Evolutionary conservation across 1,140 invertebrate genomes (phyloP).

Genomic region (Schlechtendalia chinensis): DNA sequence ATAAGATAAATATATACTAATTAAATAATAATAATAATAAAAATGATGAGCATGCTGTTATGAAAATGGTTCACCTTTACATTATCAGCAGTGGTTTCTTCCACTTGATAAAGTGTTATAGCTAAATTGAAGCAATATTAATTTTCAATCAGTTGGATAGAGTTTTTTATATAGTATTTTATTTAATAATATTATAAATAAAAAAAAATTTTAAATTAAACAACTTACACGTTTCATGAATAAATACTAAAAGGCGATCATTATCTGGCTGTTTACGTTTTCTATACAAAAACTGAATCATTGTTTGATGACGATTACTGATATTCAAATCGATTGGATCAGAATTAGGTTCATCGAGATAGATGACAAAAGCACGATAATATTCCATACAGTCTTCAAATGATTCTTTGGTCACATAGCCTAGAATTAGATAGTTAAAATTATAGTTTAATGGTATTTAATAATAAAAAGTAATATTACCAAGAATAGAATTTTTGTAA

Average conservation of each 20-base stretch:
- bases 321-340: constrained; percentile 24
- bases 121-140: constrained; percentile 39
- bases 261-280: constrained; percentile 38
- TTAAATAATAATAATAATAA: neutral
- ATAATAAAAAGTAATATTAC: constrained; percentile 11
- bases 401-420: constrained; percentile 34
- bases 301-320: constrained; percentile 16
- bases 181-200: neutral
- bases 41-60: constrained; percentile 26
- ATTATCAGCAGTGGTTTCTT: constrained; percentile 22
- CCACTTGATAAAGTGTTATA: constrained; percentile 43
- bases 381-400: constrained; percentile 27
- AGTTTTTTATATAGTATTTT: neutral
- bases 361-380: constrained; percentile 33
- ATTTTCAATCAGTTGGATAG: neutral
- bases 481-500: constrained; percentile 40
- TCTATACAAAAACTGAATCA: constrained; percentile 44
- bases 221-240: constrained; percentile 45
- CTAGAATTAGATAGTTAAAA: neutral
- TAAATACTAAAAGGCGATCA: constrained; percentile 43
- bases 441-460: constrained; percentile 4
- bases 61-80: constrained; percentile 27
- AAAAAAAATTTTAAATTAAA: neutral
- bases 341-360: constrained; percentile 6
- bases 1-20: neutral